Percentiles rank a stretch among this genome's conserved stretches.
phyloP scores from a whole-genome alignment of 2,797 vertebrate genomes.

The Oryzias sinensis region DNA sequence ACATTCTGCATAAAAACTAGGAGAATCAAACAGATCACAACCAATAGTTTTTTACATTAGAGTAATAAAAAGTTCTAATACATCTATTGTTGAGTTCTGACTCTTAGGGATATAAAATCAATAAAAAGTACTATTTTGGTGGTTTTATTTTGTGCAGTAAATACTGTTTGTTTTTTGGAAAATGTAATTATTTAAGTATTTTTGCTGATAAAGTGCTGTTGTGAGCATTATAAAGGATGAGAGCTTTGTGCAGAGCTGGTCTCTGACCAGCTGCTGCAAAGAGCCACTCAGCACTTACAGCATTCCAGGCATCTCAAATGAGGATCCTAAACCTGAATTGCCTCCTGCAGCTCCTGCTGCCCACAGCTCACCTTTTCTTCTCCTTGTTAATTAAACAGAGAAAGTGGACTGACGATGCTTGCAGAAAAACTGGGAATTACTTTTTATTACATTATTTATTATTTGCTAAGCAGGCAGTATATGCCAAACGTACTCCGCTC shows the following conservation, averaged over 20 bases:
- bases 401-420: slow-evolving; percentile 46
- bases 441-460: slow-evolving; percentile 73
- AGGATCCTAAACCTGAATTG: slow-evolving; percentile 66
- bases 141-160: too few species aligned
- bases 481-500: slow-evolving; percentile 43
- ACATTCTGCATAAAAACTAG: too few species aligned
- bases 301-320: slow-evolving; percentile 65
- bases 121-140: too few species aligned
- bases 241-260: slow-evolving; percentile 45
- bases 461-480: slow-evolving; percentile 63
- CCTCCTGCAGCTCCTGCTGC: slow-evolving; percentile 39
- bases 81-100: too few species aligned
- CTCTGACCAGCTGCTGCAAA: slow-evolving; percentile 62
- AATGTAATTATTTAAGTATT: slow-evolving; percentile 49
- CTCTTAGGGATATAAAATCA: too few species aligned
- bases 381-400: slow-evolving; percentile 73
- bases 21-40: too few species aligned
- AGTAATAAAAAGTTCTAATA: too few species aligned
- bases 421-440: slow-evolving; percentile 46
- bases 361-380: slow-evolving; percentile 52
- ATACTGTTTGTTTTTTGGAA: slow-evolving; percentile 42
- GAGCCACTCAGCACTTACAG: slow-evolving; percentile 53
- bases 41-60: too few species aligned
- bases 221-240: slow-evolving; percentile 53
- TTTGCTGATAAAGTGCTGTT: slow-evolving; percentile 57